Conservation (phyloP, 1,140 invertebrate species). For the Chironomus tepperi region DNA sequence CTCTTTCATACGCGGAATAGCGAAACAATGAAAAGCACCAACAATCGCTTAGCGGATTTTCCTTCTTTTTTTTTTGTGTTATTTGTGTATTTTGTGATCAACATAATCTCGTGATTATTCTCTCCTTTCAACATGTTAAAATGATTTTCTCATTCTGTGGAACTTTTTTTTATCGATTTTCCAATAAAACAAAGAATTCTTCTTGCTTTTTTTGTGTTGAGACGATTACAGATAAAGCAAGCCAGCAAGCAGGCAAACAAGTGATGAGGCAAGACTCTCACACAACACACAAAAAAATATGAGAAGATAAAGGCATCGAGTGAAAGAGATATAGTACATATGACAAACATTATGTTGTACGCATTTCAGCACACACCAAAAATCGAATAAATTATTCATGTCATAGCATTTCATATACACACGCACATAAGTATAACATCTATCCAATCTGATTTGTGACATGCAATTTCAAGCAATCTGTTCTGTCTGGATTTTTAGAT, state of each 20-base stretch:
- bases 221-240: not conserved
- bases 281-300: no score
- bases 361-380: slow-evolving; percentile 14
- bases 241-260: no score
- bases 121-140: not conserved
- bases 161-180: not conserved
- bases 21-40: not conserved
- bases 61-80: not conserved
- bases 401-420: not conserved
- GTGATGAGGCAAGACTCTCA: no score
- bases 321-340: not conserved
- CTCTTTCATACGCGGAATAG: no score
- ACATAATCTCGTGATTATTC: not conserved
- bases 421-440: not conserved
- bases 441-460: slow-evolving; percentile 9
- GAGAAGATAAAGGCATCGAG: not conserved
- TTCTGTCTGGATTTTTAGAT: not conserved
- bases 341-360: slow-evolving; percentile 15
- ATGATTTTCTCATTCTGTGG: not conserved
- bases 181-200: not conserved
- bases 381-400: slow-evolving; percentile 22
- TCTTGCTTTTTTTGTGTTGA: not conserved
- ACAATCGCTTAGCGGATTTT: not conserved
- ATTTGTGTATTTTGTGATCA: not conserved
- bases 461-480: not conserved